A percentile compares a stretch with the other conserved stretches of the same genome.
Evolutionary conservation across 2,113 vertebrate genomes (phyloP).

Genomic region (Rhinichthys klamathensis): DNA sequence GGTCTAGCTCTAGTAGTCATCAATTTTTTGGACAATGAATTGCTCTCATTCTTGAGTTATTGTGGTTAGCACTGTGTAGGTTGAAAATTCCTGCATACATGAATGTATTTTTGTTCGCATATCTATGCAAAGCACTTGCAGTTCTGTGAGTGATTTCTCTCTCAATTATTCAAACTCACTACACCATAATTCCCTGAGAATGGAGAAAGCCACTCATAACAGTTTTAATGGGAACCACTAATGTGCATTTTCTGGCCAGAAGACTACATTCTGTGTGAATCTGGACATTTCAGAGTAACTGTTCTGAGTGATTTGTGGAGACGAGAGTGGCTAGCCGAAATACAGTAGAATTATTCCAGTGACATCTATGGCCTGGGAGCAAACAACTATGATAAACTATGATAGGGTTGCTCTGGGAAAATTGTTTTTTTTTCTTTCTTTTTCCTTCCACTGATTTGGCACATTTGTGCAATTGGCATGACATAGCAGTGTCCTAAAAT

Average conservation of each 20-base stretch:
- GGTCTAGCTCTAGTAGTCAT: not conserved
- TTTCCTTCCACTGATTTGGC: no score
- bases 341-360: not conserved
- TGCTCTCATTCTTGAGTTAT: conserved; percentile 56
- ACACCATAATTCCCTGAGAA: conserved; percentile 27
- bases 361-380: not conserved
- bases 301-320: conserved; percentile 11
- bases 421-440: not conserved
- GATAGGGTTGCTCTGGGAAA: not conserved
- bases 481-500: no score
- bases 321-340: not conserved
- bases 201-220: conserved; percentile 49
- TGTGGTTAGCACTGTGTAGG: not conserved
- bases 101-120: conserved; percentile 4
- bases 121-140: conserved; percentile 27
- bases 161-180: conserved; percentile 61
- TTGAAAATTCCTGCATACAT: not conserved
- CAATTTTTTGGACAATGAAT: not conserved
- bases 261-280: not conserved
- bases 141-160: conserved; percentile 70
- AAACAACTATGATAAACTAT: not conserved
- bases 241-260: conserved; percentile 48
- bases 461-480: no score
- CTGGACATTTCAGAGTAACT: conserved; percentile 1
- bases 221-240: conserved; percentile 67